Conservation (phyloP, 2,797 vertebrate genomes). For the Rhabdomys pumilio region DNA sequence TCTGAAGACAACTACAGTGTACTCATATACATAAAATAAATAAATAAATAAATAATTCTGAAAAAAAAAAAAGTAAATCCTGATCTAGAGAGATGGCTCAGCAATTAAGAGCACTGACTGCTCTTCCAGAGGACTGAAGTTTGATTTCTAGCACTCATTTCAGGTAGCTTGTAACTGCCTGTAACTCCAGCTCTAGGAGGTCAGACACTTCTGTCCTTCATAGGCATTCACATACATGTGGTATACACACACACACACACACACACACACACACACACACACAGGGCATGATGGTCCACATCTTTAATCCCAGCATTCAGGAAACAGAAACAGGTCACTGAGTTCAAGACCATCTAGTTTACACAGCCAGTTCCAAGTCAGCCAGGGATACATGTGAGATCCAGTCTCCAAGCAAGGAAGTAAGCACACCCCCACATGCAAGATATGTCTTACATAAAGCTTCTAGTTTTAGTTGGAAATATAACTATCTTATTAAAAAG, state of each 20-base stretch:
- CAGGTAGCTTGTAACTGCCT: background rate
- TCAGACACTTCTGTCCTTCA: background rate
- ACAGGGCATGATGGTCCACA: background rate
- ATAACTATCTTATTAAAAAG: slow-evolving; percentile 2
- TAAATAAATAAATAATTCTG: too few relatives aligned
- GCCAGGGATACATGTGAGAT: background rate
- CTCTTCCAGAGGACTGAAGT: background rate
- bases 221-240: background rate
- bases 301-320: background rate
- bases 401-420: background rate
- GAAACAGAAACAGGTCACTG: background rate
- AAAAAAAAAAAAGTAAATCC: background rate
- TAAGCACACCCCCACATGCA: background rate
- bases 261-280: background rate
- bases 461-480: background rate
- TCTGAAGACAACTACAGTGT: too few relatives aligned
- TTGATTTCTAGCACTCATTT: background rate
- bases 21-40: too few relatives aligned
- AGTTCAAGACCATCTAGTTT: background rate
- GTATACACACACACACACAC: background rate
- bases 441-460: background rate
- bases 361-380: background rate
- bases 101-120: background rate
- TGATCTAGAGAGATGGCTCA: background rate
- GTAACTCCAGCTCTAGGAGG: background rate